Conservation (phyloP, 2,888 invertebrate genomes). For the Osmoderma eremita region DNA sequence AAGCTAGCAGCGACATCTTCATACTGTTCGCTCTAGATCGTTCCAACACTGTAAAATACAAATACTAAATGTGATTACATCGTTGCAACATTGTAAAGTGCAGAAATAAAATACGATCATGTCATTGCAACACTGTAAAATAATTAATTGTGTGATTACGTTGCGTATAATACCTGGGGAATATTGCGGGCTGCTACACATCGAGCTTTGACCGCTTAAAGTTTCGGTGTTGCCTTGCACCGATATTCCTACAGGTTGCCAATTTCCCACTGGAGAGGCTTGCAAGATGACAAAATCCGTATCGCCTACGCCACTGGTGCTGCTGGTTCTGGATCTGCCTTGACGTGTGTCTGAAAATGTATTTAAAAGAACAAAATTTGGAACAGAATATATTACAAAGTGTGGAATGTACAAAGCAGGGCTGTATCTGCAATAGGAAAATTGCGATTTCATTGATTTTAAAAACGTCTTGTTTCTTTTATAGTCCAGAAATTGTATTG, state of each 20-base stretch:
- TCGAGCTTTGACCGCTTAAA: slow-evolving; percentile 64
- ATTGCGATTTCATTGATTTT: too few species aligned
- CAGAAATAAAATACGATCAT: neutral
- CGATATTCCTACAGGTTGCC: slow-evolving; percentile 64
- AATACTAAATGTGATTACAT: neutral
- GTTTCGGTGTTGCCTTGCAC: slow-evolving; percentile 62
- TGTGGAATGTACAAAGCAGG: too few species aligned
- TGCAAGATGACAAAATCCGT: slow-evolving; percentile 68
- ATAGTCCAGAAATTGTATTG: too few species aligned
- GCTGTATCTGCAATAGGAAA: too few species aligned
- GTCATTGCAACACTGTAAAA: neutral
- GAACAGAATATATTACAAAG: too few species aligned
- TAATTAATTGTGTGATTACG: neutral
- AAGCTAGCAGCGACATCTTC: slow-evolving; percentile 47
- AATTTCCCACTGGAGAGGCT: slow-evolving; percentile 65
- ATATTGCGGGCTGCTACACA: slow-evolving; percentile 58
- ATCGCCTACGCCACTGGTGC: slow-evolving; percentile 61
- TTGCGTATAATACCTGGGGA: slow-evolving; percentile 42
- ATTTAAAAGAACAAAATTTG: too few species aligned
- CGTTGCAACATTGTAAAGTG: neutral
- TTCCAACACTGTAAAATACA: slow-evolving; percentile 53
- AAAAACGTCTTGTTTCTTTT: too few species aligned
- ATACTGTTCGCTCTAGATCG: slow-evolving; percentile 52
- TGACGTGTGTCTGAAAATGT: slow-evolving; percentile 31
- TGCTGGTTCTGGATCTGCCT: slow-evolving; percentile 60